Evolutionary conservation across 2,113 vertebrate species (phyloP).

Genomic region (Sminthopsis crassicaudata): DNA sequence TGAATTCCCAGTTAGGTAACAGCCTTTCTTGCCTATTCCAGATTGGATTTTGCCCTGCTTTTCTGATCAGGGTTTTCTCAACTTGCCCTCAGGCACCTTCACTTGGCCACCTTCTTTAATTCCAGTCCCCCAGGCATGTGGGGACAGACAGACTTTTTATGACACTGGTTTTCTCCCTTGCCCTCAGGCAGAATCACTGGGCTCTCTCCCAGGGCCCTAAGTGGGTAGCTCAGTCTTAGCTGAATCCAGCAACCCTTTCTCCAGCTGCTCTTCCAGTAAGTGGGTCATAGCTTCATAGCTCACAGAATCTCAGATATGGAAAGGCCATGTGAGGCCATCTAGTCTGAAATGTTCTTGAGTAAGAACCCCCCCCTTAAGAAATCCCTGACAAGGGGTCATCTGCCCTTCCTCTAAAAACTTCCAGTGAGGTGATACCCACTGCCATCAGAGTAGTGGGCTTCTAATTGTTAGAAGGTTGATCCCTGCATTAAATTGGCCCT

Average conservation of each 20-base stretch:
- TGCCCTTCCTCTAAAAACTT: not conserved
- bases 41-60: not conserved
- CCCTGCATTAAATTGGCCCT: not conserved
- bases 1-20: not conserved
- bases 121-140: not conserved
- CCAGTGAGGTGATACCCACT: not conserved
- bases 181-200: not conserved
- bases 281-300: not conserved
- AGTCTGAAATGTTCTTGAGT: not conserved
- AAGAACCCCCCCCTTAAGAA: not conserved
- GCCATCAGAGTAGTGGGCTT: not conserved
- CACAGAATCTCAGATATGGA: not conserved
- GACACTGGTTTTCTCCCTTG: not conserved
- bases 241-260: not conserved
- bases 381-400: not conserved
- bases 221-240: not conserved
- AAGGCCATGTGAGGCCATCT: not conserved
- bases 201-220: not conserved
- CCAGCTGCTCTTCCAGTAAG: not conserved
- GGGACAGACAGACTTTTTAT: slow-evolving; percentile 5
- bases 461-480: not conserved
- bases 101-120: slow-evolving; percentile 1
- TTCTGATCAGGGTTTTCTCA: slow-evolving; percentile 5
- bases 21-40: not conserved
- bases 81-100: not conserved